phyloP scores from a whole-genome alignment of 2,113 vertebrate genomes.

The Planiliza haematocheilus region DNA sequence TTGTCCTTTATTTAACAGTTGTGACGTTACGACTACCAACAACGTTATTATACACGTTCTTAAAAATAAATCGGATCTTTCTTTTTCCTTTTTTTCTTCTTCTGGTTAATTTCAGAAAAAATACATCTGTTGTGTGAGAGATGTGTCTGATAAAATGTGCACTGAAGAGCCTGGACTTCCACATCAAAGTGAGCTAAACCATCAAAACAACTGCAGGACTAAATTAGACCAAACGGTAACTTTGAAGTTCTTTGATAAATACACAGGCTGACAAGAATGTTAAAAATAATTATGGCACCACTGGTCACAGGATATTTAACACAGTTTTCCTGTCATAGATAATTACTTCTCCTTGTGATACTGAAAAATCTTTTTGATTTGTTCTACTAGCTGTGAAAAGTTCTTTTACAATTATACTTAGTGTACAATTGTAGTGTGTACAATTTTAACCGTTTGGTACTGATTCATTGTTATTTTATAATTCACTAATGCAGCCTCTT shows the following conservation, averaged over 20 bases:
- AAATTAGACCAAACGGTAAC: neutral
- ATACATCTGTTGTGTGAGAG: too few species aligned
- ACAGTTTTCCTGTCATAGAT: neutral
- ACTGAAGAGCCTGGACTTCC: neutral
- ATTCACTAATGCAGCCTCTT: conserved; percentile 8
- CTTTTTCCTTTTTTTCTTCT: too few species aligned
- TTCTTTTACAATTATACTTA: too few species aligned
- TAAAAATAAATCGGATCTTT: too few species aligned
- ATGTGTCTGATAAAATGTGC: too few species aligned
- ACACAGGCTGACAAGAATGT: neutral
- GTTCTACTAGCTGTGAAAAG: neutral
- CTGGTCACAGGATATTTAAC: neutral
- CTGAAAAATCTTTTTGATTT: neutral
- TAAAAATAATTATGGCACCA: neutral
- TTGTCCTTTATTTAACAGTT: neutral
- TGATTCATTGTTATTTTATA: conserved; percentile 7
- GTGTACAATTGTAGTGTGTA: too few species aligned
- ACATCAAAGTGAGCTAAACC: neutral
- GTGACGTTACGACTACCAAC: too few species aligned
- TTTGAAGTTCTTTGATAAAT: conserved; percentile 14
- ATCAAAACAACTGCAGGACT: neutral
- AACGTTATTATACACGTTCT: too few species aligned
- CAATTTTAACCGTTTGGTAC: neutral
- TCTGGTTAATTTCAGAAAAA: too few species aligned
- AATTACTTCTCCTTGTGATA: too few species aligned